phyloP scores from a whole-genome alignment of 2,797 vertebrate genomes.

The Oreochromis grahami region DNA sequence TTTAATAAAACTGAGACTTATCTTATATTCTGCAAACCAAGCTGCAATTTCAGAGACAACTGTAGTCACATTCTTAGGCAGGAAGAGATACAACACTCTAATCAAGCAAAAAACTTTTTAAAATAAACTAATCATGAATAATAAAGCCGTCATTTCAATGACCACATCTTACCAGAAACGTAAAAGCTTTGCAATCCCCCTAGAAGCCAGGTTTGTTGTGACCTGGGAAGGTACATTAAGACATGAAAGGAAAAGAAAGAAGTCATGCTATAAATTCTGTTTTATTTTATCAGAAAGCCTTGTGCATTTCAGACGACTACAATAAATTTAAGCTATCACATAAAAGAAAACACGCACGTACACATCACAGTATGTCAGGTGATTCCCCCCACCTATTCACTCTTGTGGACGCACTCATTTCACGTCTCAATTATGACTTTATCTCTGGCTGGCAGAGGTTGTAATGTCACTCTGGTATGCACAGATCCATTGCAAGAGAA shows the following conservation, averaged over 20 bases:
- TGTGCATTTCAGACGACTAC: background rate
- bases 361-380: background rate
- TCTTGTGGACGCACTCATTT: background rate
- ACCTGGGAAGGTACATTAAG: background rate
- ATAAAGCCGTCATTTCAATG: background rate
- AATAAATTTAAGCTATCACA: background rate
- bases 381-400: slow-evolving; percentile 21
- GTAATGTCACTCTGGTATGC: slow-evolving; percentile 37
- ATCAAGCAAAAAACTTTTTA: background rate
- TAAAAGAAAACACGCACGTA: background rate
- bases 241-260: background rate
- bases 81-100: background rate
- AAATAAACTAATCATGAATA: background rate
- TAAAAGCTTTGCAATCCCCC: background rate
- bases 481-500: slow-evolving; percentile 42
- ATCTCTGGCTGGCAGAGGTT: slow-evolving; percentile 55
- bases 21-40: background rate
- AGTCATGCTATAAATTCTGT: background rate
- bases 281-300: background rate
- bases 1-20: background rate
- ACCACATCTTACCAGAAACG: background rate
- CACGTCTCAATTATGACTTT: slow-evolving; percentile 42
- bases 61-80: background rate
- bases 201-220: background rate
- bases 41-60: background rate